phyloP scores from a whole-genome alignment of 2,797 vertebrate genomes.

The Oreonectes daqikongensis region DNA sequence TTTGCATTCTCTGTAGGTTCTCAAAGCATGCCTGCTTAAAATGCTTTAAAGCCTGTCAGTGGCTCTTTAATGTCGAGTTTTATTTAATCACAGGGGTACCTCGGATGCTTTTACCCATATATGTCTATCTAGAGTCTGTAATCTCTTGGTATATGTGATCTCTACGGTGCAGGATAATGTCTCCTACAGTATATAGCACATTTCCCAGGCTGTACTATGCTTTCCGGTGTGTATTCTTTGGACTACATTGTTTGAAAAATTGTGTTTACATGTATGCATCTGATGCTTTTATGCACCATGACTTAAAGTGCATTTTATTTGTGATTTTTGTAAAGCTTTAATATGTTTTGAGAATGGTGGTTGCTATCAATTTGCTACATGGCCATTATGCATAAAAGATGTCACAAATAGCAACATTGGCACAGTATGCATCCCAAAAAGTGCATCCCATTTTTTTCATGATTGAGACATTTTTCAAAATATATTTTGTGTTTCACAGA shows the following conservation, averaged over 20 bases:
- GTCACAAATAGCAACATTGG: no score
- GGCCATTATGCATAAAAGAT: no score
- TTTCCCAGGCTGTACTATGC: not conserved
- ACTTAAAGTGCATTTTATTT: not conserved
- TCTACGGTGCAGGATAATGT: conserved; percentile 9
- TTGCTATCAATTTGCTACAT: no score
- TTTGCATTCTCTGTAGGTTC: conserved; percentile 64
- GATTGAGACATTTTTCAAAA: no score
- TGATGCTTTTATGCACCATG: not conserved
- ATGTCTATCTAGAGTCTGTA: conserved; percentile 7
- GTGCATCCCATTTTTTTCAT: no score
- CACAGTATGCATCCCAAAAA: no score
- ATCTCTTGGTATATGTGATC: conserved; percentile 1
- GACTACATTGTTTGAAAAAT: not conserved
- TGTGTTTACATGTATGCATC: not conserved
- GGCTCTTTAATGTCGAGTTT: conserved; percentile 58
- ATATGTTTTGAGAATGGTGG: no score
- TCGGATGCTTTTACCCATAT: conserved; percentile 45
- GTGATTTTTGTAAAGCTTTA: no score
- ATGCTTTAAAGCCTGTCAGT: conserved; percentile 64
- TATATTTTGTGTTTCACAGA: no score
- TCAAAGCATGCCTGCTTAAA: conserved; percentile 54
- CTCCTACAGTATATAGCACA: not conserved
- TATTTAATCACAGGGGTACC: conserved; percentile 56
- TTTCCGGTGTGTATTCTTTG: not conserved